These are phyloP conservation scores for Malurus alboscapulatus DNA, from an alignment of 2,113 vertebrate genomes.

Conservation along the genomic window DNA sequence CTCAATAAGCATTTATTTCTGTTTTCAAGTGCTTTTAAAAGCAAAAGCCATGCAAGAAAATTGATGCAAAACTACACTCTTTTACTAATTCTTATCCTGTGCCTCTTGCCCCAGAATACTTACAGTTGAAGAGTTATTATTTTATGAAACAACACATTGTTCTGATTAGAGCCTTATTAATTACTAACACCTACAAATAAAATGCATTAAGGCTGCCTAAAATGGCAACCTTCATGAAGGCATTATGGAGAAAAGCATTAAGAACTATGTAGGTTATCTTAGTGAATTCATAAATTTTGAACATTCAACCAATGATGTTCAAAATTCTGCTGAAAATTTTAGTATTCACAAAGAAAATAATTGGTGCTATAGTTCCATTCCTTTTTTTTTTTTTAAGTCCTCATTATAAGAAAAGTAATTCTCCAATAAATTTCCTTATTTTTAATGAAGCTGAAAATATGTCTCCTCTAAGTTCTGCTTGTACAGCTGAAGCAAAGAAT, in stretches of 20 bases:
- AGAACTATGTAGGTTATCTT: background rate
- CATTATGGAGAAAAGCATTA: background rate
- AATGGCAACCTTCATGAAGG: background rate
- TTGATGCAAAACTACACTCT: background rate
- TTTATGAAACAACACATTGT: background rate
- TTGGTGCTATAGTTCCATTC: background rate
- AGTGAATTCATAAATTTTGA: background rate
- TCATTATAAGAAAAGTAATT: background rate
- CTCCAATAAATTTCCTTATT: background rate
- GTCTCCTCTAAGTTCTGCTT: background rate
- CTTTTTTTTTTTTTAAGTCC: no score
- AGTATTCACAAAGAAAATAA: background rate
- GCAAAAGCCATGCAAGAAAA: background rate
- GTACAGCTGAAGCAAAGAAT: background rate
- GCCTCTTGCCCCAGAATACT: background rate
- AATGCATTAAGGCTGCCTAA: background rate
- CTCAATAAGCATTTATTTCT: background rate
- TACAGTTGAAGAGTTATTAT: background rate
- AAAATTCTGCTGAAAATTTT: background rate
- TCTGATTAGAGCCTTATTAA: background rate
- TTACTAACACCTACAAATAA: background rate
- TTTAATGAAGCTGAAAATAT: constrained; percentile 7
- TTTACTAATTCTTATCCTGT: background rate
- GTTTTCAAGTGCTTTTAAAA: background rate
- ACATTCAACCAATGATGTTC: background rate